These are phyloP conservation scores for Aphidius gifuensis DNA, from an alignment of 1,140 invertebrate genomes.

Conservation along the genomic window DNA sequence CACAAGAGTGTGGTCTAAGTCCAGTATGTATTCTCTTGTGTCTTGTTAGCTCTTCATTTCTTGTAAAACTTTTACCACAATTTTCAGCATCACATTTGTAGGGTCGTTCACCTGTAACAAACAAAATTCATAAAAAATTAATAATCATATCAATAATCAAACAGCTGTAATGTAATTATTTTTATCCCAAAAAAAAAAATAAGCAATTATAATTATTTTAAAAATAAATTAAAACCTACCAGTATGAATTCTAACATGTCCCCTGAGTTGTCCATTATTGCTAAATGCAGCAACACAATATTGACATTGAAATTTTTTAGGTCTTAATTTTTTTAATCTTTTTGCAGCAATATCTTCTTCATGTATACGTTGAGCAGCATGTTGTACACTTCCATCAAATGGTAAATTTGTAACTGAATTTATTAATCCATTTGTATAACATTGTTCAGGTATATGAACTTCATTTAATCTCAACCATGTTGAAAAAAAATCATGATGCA, in stretches of 20 bases:
- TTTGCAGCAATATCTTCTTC: slow-evolving; percentile 42
- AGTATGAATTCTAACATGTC: slow-evolving; percentile 87
- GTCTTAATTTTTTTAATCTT: slow-evolving; percentile 68
- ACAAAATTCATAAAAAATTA: slow-evolving; percentile 22
- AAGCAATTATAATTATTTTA: neutral
- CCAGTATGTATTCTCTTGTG: slow-evolving; percentile 89
- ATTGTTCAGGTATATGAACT: neutral
- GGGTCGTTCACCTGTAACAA: slow-evolving; percentile 72
- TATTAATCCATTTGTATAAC: slow-evolving; percentile 9
- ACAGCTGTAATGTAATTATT: too few species aligned
- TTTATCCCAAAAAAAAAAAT: too few species aligned
- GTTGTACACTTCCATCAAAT: slow-evolving; percentile 24
- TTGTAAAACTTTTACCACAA: slow-evolving; percentile 86
- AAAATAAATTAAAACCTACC: slow-evolving; percentile 55
- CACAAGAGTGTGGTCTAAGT: slow-evolving; percentile 74
- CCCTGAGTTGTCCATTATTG: slow-evolving; percentile 89
- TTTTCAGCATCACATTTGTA: slow-evolving; percentile 79
- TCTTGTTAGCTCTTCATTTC: slow-evolving; percentile 89
- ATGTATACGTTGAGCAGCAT: slow-evolving; percentile 39
- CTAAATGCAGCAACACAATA: slow-evolving; percentile 87
- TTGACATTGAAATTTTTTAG: slow-evolving; percentile 85
- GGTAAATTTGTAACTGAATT: slow-evolving; percentile 16
- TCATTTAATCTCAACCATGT: too few species aligned
- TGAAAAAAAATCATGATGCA: slow-evolving; percentile 13
- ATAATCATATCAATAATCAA: neutral